phyloP scores from a whole-genome alignment of 2,888 invertebrate genomes.

The Tridacna crocea region DNA sequence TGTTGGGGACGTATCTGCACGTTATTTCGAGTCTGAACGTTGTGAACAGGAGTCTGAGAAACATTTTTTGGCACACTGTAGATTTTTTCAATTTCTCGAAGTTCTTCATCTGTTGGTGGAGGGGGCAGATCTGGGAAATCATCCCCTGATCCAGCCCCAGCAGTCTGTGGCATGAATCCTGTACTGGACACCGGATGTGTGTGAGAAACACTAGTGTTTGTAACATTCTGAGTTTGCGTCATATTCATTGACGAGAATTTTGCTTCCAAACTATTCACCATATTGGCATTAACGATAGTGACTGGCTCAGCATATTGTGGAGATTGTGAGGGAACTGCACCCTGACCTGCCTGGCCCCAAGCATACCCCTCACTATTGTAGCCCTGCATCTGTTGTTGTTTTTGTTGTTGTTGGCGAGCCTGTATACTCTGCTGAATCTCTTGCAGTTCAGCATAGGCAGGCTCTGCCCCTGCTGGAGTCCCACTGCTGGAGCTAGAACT shows the following conservation, averaged over 20 bases:
- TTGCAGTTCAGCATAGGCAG: conserved; percentile 75
- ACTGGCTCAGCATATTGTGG: conserved; percentile 65
- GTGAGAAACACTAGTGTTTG: conserved; percentile 14
- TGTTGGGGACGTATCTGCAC: conserved; percentile 49
- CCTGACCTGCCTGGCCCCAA: conserved; percentile 30
- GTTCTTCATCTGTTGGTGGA: conserved; percentile 78
- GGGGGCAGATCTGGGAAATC: conserved; percentile 75
- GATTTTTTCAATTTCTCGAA: conserved; percentile 73
- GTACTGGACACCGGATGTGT: conserved; percentile 26
- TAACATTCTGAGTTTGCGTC: conserved; percentile 49
- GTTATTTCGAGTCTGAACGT: conserved; percentile 39
- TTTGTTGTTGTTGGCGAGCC: conserved; percentile 58
- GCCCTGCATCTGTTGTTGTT: conserved; percentile 10
- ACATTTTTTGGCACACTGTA: conserved; percentile 69
- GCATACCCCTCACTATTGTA: conserved; percentile 19
- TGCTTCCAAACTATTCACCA: conserved; percentile 71
- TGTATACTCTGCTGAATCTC: conserved; percentile 77
- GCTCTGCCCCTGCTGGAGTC: conserved; percentile 51
- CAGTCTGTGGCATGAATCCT: conserved; percentile 6
- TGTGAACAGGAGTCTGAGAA: conserved; percentile 40
- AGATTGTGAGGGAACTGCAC: conserved; percentile 44
- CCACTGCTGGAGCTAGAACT: conserved; percentile 64
- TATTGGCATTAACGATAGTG: conserved; percentile 50
- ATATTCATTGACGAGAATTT: conserved; percentile 70
- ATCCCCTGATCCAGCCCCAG: conserved; percentile 25